Evolutionary conservation across 2,113 vertebrate species (phyloP).

Genomic region (Trachemys scripta): DNA sequence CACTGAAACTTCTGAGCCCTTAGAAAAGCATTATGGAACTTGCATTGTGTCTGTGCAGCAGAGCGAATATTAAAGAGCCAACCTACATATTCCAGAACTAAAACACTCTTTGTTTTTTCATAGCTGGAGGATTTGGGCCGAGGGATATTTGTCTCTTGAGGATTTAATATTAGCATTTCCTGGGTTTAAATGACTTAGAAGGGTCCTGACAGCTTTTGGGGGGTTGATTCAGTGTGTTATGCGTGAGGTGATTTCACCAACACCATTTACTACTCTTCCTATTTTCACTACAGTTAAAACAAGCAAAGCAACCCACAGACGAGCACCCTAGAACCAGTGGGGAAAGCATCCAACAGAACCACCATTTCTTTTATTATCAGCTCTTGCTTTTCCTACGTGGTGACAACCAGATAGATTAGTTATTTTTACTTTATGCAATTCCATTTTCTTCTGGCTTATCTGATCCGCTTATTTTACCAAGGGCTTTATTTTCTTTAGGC

Average conservation of each 20-base stretch:
- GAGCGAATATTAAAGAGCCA: fast-evolving
- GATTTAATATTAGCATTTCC: neutral
- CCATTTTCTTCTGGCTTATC: slow-evolving; percentile 63
- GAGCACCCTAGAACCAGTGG: fast-evolving
- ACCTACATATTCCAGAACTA: fast-evolving
- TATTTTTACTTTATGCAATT: slow-evolving; percentile 45
- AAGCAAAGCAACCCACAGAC: too few relatives aligned
- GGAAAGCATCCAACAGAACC: fast-evolving
- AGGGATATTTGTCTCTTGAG: slow-evolving; percentile 45
- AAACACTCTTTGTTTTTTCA: neutral
- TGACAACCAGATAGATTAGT: neutral
- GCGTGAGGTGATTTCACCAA: fast-evolving
- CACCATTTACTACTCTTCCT: neutral
- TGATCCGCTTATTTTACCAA: slow-evolving; percentile 65
- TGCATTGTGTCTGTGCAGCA: neutral
- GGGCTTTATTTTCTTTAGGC: slow-evolving; percentile 71
- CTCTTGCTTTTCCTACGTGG: neutral
- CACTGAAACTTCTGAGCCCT: neutral
- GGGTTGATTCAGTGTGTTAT: neutral
- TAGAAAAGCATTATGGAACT: neutral
- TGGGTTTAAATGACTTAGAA: neutral
- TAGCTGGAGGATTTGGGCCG: neutral
- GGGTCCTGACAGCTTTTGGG: neutral
- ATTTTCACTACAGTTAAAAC: neutral
- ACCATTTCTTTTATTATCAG: neutral